These are phyloP conservation scores for Mastomys natalensis DNA, from an alignment of 2,113 vertebrate genomes.

Conservation along the genomic window DNA sequence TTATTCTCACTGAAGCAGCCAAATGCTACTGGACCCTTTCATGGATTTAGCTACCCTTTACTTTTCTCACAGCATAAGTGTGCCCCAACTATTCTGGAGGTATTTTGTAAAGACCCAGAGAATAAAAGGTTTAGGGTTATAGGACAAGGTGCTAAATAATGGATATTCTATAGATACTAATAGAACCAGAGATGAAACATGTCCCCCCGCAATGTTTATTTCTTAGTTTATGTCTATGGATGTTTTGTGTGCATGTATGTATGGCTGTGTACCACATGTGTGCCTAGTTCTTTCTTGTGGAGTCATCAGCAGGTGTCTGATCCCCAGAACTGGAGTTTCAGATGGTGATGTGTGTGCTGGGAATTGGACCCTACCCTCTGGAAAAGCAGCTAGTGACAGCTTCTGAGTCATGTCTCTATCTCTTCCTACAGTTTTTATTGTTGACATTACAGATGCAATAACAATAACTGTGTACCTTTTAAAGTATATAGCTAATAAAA, in stretches of 20 bases:
- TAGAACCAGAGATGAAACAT: neutral
- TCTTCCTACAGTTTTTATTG: neutral
- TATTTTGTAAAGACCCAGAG: neutral
- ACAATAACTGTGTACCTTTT: neutral
- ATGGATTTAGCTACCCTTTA: neutral
- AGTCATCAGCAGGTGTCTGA: neutral
- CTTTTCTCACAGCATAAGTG: neutral
- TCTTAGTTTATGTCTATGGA: too few species aligned
- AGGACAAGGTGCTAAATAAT: neutral
- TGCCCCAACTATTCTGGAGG: neutral
- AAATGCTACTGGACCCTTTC: neutral
- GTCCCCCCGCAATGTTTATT: neutral
- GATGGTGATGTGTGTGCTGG: neutral
- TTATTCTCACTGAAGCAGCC: neutral
- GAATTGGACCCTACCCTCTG: neutral
- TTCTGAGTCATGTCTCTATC: neutral
- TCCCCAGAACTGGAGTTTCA: neutral
- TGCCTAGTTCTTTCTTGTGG: neutral
- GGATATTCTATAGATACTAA: neutral
- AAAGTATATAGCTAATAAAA: neutral
- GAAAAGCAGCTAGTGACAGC: neutral
- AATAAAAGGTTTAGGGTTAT: neutral
- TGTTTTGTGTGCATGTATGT: neutral
- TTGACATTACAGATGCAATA: conserved; percentile 12
- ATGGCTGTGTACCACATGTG: neutral